Evolutionary conservation across 2,113 vertebrate species (phyloP).

Genomic region (Aptenodytes patagonicus): DNA sequence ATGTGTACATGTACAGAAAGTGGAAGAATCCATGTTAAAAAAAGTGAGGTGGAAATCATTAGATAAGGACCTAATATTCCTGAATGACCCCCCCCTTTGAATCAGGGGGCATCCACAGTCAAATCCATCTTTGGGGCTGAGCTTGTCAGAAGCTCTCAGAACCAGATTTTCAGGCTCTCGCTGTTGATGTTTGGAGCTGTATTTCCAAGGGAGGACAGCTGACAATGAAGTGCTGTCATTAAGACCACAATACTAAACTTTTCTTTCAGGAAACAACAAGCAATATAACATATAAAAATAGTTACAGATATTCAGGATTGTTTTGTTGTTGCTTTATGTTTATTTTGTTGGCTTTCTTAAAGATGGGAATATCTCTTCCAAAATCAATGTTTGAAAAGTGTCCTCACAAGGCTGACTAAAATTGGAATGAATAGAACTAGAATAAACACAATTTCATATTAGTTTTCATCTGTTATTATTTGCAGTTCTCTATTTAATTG

Average conservation of each 20-base stretch:
- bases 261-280: not conserved
- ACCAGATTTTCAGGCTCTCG: not conserved
- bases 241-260: not conserved
- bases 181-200: not conserved
- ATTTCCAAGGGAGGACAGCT: not conserved
- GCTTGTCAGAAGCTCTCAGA: not conserved
- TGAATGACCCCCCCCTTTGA: not conserved
- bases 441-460: slow-evolving; percentile 51
- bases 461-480: slow-evolving; percentile 48
- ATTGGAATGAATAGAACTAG: slow-evolving; percentile 48
- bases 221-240: not conserved
- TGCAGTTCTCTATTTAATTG: slow-evolving; percentile 45
- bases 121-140: not conserved
- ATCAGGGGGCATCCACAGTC: not conserved
- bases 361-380: slow-evolving; percentile 50
- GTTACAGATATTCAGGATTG: not conserved
- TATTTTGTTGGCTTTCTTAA: slow-evolving; percentile 48
- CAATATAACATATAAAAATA: not conserved
- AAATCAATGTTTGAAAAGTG: not conserved
- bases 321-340: not conserved
- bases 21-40: not conserved
- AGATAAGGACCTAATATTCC: not conserved
- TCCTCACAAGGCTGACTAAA: slow-evolving; percentile 30
- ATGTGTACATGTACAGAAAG: not conserved
- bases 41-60: not conserved